Percentiles rank a stretch among this genome's conserved stretches.
Evolutionary conservation across 2,888 invertebrate species (phyloP).

Genomic region (Venustoraphidia nigricollis): DNA sequence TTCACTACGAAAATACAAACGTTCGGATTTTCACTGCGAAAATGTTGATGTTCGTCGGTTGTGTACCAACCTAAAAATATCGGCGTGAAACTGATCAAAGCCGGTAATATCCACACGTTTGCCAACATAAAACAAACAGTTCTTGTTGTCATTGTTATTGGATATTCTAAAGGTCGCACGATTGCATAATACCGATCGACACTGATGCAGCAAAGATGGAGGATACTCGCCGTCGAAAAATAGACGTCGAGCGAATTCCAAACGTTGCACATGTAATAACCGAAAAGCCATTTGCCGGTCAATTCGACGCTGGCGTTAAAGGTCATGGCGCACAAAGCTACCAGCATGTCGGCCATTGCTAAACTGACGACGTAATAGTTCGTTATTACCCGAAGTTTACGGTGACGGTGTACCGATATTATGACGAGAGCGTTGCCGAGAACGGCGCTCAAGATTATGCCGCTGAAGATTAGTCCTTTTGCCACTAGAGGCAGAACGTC

Average conservation of each 20-base stretch:
- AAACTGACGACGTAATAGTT: constrained; percentile 93
- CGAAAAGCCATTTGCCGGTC: constrained; percentile 76
- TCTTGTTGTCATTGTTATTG: constrained; percentile 76
- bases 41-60: constrained; percentile 39
- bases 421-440: constrained; percentile 87
- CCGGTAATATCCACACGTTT: constrained; percentile 84
- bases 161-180: constrained; percentile 81
- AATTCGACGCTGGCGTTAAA: constrained; percentile 77
- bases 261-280: constrained; percentile 80
- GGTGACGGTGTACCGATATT: constrained; percentile 64
- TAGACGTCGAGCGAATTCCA: constrained; percentile 91
- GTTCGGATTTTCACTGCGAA: constrained; percentile 47
- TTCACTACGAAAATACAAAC: constrained; percentile 75
- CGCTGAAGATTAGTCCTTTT: constrained; percentile 66
- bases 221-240: constrained; percentile 81
- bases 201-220: constrained; percentile 88
- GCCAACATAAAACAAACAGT: constrained; percentile 70
- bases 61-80: constrained; percentile 82
- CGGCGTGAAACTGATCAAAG: constrained; percentile 83
- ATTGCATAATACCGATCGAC: constrained; percentile 88
- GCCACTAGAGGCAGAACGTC: constrained; percentile 43
- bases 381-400: constrained; percentile 73
- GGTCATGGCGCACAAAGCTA: constrained; percentile 84
- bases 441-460: constrained; percentile 78
- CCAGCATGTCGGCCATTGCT: constrained; percentile 86